Percentiles rank a stretch among this genome's conserved stretches.
Evolutionary conservation across 2,797 vertebrate species (phyloP).

Genomic region (Gymnopithys bicolor): DNA sequence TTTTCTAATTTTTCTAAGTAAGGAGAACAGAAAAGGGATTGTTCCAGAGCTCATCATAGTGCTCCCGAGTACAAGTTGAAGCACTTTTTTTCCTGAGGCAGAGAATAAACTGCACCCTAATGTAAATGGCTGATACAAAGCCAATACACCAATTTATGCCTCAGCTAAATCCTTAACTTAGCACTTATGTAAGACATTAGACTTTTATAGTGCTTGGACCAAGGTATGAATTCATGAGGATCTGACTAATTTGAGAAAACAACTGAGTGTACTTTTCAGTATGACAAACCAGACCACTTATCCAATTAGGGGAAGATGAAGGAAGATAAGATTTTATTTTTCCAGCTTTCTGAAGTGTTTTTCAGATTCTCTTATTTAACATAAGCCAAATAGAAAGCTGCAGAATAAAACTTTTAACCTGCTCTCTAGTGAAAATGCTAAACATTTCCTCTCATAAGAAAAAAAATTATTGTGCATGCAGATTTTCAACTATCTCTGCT

Average conservation of each 20-base stretch:
- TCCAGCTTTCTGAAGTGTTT: conserved; percentile 12
- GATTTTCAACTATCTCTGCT: background rate
- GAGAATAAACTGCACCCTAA: conserved; percentile 46
- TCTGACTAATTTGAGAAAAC: conserved; percentile 56
- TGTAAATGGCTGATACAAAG: conserved; percentile 58
- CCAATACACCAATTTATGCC: conserved; percentile 40
- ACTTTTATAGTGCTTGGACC: conserved; percentile 47
- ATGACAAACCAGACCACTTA: conserved; percentile 22
- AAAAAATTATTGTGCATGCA: background rate
- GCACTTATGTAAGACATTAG: conserved; percentile 57
- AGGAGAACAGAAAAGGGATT: background rate
- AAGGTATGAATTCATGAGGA: conserved; percentile 29
- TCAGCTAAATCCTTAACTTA: conserved; percentile 56
- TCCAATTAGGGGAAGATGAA: background rate
- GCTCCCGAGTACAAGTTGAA: background rate
- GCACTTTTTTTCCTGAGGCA: conserved; percentile 40
- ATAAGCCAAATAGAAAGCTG: background rate
- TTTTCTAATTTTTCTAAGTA: conserved; percentile 6
- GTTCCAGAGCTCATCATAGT: background rate
- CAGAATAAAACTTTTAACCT: background rate
- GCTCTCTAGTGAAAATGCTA: background rate
- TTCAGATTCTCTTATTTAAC: conserved; percentile 11
- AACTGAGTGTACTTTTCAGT: background rate
- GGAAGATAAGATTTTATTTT: conserved; percentile 16
- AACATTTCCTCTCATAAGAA: background rate